These are phyloP conservation scores for Hesperophylax magnus DNA, from an alignment of 1,140 invertebrate species.

Conservation along the genomic window DNA sequence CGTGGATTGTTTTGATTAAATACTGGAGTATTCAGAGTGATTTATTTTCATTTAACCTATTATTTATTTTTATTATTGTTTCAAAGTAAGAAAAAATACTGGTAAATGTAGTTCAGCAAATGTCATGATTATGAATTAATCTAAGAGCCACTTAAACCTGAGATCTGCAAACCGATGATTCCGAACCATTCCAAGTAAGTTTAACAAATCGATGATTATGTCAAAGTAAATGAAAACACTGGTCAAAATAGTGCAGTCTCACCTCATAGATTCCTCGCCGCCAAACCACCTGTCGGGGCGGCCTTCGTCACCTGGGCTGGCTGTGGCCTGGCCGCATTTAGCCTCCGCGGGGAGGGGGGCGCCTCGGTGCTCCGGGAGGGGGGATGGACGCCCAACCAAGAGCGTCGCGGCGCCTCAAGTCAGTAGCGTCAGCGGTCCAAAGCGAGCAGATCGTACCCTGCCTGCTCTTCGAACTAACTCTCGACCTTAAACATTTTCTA, in stretches of 20 bases:
- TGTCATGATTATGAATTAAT: no score
- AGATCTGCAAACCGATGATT: no score
- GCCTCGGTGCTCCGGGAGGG: conserved; percentile 50
- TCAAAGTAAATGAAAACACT: background rate
- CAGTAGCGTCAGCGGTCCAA: conserved; percentile 55
- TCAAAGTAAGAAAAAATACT: no score
- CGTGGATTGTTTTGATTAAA: no score
- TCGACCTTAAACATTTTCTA: conserved; percentile 53
- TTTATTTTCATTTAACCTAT: no score
- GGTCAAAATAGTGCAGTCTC: background rate
- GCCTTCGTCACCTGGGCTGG: conserved; percentile 41
- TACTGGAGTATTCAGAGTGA: no score
- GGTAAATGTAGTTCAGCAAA: no score
- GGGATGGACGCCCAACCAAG: conserved; percentile 56
- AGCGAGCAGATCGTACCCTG: conserved; percentile 51
- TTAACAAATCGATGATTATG: no score
- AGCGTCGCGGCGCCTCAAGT: conserved; percentile 43
- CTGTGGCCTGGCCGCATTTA: conserved; percentile 34
- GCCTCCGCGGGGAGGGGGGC: conserved; percentile 27
- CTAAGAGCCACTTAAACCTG: no score
- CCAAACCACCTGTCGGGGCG: conserved; percentile 30
- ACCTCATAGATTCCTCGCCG: background rate
- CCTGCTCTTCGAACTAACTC: conserved; percentile 45
- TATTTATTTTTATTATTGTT: no score
- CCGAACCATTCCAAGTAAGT: no score